Conservation (phyloP, 2,888 invertebrate species). For the Pharmacophagus antenor region DNA sequence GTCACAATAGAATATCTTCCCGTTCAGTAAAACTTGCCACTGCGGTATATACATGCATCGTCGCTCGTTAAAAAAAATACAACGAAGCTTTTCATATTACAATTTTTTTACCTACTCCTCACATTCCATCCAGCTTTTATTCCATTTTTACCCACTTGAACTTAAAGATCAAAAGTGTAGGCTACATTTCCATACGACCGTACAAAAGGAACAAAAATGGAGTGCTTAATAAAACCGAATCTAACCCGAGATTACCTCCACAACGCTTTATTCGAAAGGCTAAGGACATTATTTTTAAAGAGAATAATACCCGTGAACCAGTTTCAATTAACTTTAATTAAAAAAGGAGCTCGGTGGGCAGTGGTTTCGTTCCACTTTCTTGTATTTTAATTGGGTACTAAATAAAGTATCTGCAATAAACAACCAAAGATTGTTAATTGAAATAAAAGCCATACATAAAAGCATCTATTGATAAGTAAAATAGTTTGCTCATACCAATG, state of each 20-base stretch:
- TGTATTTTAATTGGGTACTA: not conserved
- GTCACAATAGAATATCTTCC: too few relatives aligned
- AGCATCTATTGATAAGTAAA: too few relatives aligned
- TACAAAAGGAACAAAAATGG: not conserved
- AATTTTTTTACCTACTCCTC: not conserved
- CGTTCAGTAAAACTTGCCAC: too few relatives aligned
- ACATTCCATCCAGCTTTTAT: not conserved
- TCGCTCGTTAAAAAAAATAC: too few relatives aligned
- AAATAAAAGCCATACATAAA: too few relatives aligned
- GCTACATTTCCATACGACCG: not conserved
- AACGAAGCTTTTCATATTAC: too few relatives aligned
- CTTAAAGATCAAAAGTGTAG: conserved; percentile 2
- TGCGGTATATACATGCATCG: too few relatives aligned
- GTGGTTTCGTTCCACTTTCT: not conserved
- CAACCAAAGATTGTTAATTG: not conserved
- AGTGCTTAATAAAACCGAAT: not conserved
- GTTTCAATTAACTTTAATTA: conserved; percentile 3
- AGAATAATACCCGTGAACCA: not conserved
- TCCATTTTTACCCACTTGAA: not conserved
- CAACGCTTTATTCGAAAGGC: conserved; percentile 2
- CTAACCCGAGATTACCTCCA: not conserved
- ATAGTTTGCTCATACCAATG: too few relatives aligned
- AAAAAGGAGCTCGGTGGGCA: not conserved
- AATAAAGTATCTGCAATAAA: not conserved
- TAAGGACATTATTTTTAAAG: not conserved